Evolutionary conservation across 2,113 vertebrate genomes (phyloP), one percentile per base, ranked within the genome.

Genomic region (Pelecanus crispus): DNA sequence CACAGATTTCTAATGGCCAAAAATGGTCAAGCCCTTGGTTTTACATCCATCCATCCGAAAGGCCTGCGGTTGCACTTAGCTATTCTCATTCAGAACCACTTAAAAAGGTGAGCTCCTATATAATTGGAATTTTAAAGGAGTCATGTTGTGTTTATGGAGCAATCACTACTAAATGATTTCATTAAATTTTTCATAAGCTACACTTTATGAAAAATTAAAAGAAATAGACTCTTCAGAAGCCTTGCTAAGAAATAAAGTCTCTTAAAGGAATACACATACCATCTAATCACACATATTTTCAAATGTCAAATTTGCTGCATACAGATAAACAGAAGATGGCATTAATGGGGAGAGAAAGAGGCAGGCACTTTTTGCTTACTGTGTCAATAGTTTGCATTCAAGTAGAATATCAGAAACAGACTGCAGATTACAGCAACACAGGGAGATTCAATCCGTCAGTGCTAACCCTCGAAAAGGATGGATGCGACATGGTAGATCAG

Each of bases 121-220:
- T 97, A 97, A 97, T 95, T 97, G 88, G 95, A 97, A 96, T 95
- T 96, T 97, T 94, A 94, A 96, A 97, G 93, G 88, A 95, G 84
- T 96, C 86, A 93, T 97, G 93, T 95, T 97, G 82, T 97, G 92
- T 95, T 97, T 97, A 96, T 96, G 95, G 86, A 92, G 93, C 96
- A 97, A 97, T 97, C 95, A 94, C 92, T 92, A 96, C 88, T 97
- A 97, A 97, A 96, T 97, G 91, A 96, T 97, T 97, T 96, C 90
- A 96, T 97, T 97, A 97, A 96, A 97, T 97, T 96, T 96, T 96
- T 96, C 94, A 97, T 96, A 96, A 96, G 93, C 90, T 94, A 93
- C 71, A 95, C 93, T 96, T 96, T 97, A 96, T 96, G 95, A 97
- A 97, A 97, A 97, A 97, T 96, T 97, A 95, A 97, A 97, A 96